Evolutionary conservation across 2,888 invertebrate genomes (phyloP).

Genomic region (Branchipolynoe longqiensis): DNA sequence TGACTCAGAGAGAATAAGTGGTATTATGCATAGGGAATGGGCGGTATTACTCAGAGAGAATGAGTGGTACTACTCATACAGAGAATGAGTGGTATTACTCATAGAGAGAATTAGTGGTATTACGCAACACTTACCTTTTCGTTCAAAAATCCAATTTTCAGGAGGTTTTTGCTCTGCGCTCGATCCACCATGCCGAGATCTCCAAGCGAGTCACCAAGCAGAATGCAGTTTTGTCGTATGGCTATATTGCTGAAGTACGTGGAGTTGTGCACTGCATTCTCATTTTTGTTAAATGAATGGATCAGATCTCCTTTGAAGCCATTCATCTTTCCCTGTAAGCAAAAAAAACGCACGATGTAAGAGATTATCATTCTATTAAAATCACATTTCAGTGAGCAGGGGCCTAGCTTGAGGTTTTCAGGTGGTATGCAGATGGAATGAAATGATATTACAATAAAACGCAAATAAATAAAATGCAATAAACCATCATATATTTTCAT

Average conservation of each 20-base stretch:
- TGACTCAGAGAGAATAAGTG: not conserved
- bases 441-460: too few species aligned
- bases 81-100: too few species aligned
- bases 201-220: conserved; percentile 96
- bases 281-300: conserved; percentile 97
- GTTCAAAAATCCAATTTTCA: conserved; percentile 96
- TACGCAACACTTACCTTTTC: conserved; percentile 84
- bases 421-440: too few species aligned
- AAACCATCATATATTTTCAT: too few species aligned
- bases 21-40: too few species aligned
- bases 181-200: conserved; percentile 96
- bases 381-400: too few species aligned
- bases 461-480: too few species aligned
- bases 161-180: conserved; percentile 86
- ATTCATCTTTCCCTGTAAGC: conserved; percentile 80
- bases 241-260: conserved; percentile 87
- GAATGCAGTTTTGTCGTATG: conserved; percentile 87
- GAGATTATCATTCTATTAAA: too few species aligned
- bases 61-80: not conserved
- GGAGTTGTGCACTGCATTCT: conserved; percentile 89
- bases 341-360: too few species aligned
- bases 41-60: too few species aligned
- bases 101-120: too few species aligned
- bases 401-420: too few species aligned
- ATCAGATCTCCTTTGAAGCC: conserved; percentile 90